A percentile compares a stretch with the other conserved stretches of the same genome.
Evolutionary conservation across 2,797 vertebrate genomes (phyloP).

Genomic region (Clarias laeviceps): DNA sequence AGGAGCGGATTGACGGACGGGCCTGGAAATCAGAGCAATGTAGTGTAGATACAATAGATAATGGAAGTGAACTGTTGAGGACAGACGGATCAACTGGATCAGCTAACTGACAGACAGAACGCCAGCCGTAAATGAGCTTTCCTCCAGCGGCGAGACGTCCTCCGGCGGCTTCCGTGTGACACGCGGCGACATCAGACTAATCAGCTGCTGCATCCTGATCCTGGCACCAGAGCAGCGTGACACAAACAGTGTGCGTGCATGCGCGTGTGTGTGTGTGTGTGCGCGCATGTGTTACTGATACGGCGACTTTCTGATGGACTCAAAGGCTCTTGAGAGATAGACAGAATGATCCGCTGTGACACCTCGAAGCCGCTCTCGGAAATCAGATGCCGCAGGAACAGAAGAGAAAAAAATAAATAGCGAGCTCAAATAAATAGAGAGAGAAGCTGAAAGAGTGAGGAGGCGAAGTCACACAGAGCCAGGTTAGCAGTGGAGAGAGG

Average conservation of each 20-base stretch:
- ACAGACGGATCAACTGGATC: neutral
- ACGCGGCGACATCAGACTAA: conserved; percentile 73
- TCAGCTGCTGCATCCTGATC: conserved; percentile 75
- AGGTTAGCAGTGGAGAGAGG: conserved; percentile 41
- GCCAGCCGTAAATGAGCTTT: conserved; percentile 31
- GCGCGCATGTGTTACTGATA: conserved; percentile 14
- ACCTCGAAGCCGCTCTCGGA: conserved; percentile 24
- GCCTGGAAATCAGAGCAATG: neutral
- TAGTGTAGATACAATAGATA: conserved; percentile 19
- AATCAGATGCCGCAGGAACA: conserved; percentile 24
- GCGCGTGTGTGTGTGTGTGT: conserved; percentile 23
- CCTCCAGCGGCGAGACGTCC: conserved; percentile 26
- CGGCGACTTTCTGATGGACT: conserved; percentile 35
- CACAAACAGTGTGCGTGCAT: conserved; percentile 23
- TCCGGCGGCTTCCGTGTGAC: conserved; percentile 62
- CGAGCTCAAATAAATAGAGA: conserved; percentile 13
- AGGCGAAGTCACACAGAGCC: conserved; percentile 36
- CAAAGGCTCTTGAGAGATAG: conserved; percentile 49
- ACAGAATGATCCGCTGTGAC: conserved; percentile 49
- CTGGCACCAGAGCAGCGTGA: conserved; percentile 27
- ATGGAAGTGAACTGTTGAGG: neutral
- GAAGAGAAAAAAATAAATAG: conserved; percentile 24
- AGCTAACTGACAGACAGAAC: neutral
- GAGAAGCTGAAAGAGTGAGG: neutral
- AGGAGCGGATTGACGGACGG: conserved; percentile 10